Percentiles rank a stretch among this genome's conserved stretches.
phyloP scores from a whole-genome alignment of 2,113 vertebrate species.

The Regulus satrapa region DNA sequence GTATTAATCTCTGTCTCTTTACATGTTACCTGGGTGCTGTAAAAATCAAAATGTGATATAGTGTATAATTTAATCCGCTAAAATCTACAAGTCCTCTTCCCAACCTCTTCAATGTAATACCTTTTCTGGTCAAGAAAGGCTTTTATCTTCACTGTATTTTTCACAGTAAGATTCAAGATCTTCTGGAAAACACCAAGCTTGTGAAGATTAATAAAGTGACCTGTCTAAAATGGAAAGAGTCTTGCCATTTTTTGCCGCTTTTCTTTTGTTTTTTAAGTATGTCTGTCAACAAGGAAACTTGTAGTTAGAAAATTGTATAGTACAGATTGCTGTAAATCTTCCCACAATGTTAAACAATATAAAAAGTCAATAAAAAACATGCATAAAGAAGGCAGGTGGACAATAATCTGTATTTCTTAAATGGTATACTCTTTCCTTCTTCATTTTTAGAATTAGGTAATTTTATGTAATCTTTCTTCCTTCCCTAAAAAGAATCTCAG shows the following conservation, averaged over 20 bases:
- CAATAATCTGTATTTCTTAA: background rate
- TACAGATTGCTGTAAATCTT: background rate
- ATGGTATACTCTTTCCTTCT: background rate
- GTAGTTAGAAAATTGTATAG: background rate
- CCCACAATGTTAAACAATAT: background rate
- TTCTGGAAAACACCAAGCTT: background rate
- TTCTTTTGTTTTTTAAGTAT: background rate
- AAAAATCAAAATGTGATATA: background rate
- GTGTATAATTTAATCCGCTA: background rate
- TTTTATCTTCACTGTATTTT: slow-evolving; percentile 7
- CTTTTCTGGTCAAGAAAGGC: background rate
- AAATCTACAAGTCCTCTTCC: background rate
- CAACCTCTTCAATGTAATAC: background rate
- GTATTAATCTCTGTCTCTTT: background rate
- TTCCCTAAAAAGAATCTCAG: background rate
- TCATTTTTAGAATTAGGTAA: background rate
- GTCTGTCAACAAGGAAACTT: background rate
- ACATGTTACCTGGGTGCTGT: background rate
- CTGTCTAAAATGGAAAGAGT: background rate
- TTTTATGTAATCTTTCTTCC: background rate
- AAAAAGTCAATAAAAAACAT: background rate
- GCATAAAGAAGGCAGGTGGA: fast-evolving
- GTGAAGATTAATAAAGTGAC: background rate
- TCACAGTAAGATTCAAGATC: background rate
- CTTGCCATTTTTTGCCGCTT: background rate